These are phyloP conservation scores for Oligia latruncula DNA, from an alignment of 2,888 invertebrate species.

Conservation along the genomic window DNA sequence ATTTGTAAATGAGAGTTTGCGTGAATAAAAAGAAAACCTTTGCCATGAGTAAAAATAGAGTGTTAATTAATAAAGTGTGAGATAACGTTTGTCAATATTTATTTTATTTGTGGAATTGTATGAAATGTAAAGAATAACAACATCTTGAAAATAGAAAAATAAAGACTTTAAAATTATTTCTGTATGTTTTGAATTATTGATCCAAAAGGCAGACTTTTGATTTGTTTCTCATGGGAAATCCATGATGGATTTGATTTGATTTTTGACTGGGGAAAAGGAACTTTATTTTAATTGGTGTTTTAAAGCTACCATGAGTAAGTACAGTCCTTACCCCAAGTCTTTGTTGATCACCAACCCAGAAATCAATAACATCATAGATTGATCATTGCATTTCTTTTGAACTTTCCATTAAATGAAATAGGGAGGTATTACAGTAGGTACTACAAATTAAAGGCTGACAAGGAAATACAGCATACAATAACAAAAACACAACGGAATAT, in stretches of 20 bases:
- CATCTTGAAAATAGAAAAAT: slow-evolving; percentile 73
- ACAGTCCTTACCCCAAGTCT: neutral
- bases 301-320: neutral
- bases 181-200: neutral
- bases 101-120: slow-evolving; percentile 74
- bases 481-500: slow-evolving; percentile 13
- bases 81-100: slow-evolving; percentile 49
- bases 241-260: too few species aligned
- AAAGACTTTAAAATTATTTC: slow-evolving; percentile 72
- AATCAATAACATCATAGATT: too few species aligned
- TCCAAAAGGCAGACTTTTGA: neutral
- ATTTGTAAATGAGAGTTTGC: slow-evolving; percentile 26
- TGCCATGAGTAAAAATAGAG: slow-evolving; percentile 43
- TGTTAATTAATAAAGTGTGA: slow-evolving; percentile 54
- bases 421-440: too few species aligned
- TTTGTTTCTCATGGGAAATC: neutral
- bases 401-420: neutral
- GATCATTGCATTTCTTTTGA: too few species aligned
- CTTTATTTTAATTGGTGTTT: neutral
- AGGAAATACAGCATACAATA: neutral
- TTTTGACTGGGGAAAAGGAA: neutral
- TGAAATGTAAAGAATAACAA: slow-evolving; percentile 76
- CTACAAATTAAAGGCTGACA: too few species aligned
- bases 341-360: neutral
- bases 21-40: slow-evolving; percentile 31